Evolutionary conservation across 2,888 invertebrate genomes (phyloP).

Genomic region (Drosophila seclusa): DNA sequence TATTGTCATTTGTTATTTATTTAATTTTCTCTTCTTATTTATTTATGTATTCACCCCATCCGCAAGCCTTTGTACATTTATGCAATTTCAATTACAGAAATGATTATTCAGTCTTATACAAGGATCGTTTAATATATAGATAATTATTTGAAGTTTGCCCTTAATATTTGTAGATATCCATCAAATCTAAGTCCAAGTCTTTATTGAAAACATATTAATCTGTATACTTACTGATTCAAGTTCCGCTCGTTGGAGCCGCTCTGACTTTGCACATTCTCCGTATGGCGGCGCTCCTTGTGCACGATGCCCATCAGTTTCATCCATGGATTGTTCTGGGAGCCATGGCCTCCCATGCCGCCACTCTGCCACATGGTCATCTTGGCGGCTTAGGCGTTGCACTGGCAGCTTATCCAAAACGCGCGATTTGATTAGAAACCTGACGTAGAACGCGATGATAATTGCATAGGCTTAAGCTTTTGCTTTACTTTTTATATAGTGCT

Average conservation of each 20-base stretch:
- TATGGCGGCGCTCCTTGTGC: conserved; percentile 90
- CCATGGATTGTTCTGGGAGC: conserved; percentile 92
- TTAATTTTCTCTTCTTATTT: neutral
- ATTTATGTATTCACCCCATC: neutral
- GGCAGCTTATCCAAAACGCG: conserved; percentile 44
- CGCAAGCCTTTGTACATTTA: neutral
- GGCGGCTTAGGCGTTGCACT: conserved; percentile 70
- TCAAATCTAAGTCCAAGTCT: neutral
- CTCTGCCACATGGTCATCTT: conserved; percentile 91
- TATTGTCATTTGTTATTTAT: neutral
- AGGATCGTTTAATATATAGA: neutral
- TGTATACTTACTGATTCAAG: conserved; percentile 89
- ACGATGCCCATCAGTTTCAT: conserved; percentile 93
- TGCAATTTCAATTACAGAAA: neutral
- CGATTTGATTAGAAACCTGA: conserved; percentile 48
- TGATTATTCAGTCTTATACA: neutral
- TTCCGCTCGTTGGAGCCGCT: conserved; percentile 88
- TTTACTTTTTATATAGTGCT: conserved; percentile 9
- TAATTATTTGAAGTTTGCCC: neutral
- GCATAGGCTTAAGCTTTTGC: conserved; percentile 21
- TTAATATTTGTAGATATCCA: neutral
- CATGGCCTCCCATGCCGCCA: conserved; percentile 91
- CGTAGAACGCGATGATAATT: conserved; percentile 29
- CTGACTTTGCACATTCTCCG: conserved; percentile 87
- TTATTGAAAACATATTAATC: neutral